phyloP scores from a whole-genome alignment of 2,888 invertebrate genomes.

The Chydorus sphaericus region DNA sequence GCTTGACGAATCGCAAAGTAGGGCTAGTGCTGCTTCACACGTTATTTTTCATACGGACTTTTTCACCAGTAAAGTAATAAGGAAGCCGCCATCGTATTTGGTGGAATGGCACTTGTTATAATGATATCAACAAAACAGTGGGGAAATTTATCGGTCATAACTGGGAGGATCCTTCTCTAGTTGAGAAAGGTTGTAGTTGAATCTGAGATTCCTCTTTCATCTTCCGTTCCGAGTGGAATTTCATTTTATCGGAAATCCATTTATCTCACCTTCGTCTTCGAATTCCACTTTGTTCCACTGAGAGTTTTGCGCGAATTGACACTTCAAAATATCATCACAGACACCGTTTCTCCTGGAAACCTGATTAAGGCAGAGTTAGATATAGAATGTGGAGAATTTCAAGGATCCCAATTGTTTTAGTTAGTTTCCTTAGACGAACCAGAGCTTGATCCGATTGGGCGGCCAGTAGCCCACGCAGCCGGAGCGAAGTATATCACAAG shows the following conservation, averaged over 20 bases:
- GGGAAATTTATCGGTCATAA: slow-evolving; percentile 35
- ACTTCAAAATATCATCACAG: neutral
- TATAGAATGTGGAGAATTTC: neutral
- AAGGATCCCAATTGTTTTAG: slow-evolving; percentile 46
- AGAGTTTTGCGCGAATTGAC: slow-evolving; percentile 17
- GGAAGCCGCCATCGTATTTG: slow-evolving; percentile 58
- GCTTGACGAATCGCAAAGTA: slow-evolving; percentile 36
- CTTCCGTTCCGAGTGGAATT: slow-evolving; percentile 73
- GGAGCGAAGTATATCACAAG: slow-evolving; percentile 80
- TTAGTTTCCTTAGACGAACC: slow-evolving; percentile 40
- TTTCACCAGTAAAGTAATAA: slow-evolving; percentile 41
- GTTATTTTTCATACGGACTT: slow-evolving; percentile 43
- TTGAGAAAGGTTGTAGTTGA: slow-evolving; percentile 43
- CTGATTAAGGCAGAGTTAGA: neutral
- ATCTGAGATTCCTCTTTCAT: slow-evolving; percentile 62
- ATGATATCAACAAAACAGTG: slow-evolving; percentile 53
- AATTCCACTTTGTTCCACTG: slow-evolving; percentile 8
- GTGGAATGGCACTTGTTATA: slow-evolving; percentile 85
- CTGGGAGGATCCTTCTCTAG: slow-evolving; percentile 24
- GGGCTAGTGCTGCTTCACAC: slow-evolving; percentile 68
- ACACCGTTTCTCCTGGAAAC: neutral
- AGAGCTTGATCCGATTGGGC: slow-evolving; percentile 56
- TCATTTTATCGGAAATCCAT: slow-evolving; percentile 49
- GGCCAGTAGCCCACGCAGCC: slow-evolving; percentile 63
- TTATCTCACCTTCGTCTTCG: slow-evolving; percentile 15